Evolutionary conservation across 1,140 invertebrate species (phyloP).

Genomic region (Dreissena polymorpha): DNA sequence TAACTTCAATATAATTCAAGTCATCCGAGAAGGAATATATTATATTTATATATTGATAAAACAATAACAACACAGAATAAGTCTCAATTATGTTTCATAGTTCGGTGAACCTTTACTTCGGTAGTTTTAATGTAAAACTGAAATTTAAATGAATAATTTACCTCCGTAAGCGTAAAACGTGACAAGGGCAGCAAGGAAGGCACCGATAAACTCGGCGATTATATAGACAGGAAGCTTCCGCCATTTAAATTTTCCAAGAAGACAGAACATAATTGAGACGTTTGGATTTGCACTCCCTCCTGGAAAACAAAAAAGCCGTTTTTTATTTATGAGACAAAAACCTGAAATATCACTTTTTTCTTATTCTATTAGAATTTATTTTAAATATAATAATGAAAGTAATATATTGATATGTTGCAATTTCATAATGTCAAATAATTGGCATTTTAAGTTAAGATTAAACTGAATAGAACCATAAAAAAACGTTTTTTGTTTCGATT

Average conservation of each 20-base stretch:
- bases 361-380: background rate
- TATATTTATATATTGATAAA: too few relatives aligned
- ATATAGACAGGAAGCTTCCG: slow-evolving; percentile 40
- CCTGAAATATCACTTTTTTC: background rate
- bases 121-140: too few relatives aligned
- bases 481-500: too few relatives aligned
- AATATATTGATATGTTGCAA: too few relatives aligned
- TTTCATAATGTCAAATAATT: too few relatives aligned
- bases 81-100: too few relatives aligned
- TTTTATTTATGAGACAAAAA: background rate
- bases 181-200: slow-evolving; percentile 18
- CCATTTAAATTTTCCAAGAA: slow-evolving; percentile 44
- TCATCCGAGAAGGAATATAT: too few relatives aligned
- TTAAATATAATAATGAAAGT: background rate
- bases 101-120: too few relatives aligned
- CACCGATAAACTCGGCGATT: slow-evolving; percentile 30
- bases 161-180: slow-evolving; percentile 33
- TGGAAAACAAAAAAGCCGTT: background rate
- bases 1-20: too few relatives aligned
- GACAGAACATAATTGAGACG: slow-evolving; percentile 37
- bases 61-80: too few relatives aligned
- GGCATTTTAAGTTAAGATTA: too few relatives aligned
- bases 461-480: too few relatives aligned
- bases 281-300: slow-evolving; percentile 37
- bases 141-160: background rate